phyloP scores from a whole-genome alignment of 2,113 vertebrate species.

The Pao palembangensis region DNA sequence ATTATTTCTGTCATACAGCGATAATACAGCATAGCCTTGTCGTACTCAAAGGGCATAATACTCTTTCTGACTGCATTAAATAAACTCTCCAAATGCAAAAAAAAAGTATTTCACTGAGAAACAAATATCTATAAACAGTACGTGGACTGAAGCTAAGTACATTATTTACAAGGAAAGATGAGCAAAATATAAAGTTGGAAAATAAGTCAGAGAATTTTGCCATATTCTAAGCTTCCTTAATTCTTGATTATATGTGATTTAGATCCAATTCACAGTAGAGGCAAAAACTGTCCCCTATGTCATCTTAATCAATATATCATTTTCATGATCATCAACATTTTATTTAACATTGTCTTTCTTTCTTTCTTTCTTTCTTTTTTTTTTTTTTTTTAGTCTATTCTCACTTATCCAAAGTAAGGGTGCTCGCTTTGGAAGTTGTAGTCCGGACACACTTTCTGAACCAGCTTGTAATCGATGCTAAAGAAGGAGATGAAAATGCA shows the following conservation, averaged over 20 bases:
- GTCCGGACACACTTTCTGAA: constrained; percentile 98
- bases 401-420: constrained; percentile 86
- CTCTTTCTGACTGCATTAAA: constrained; percentile 49
- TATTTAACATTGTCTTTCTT: constrained; percentile 34
- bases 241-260: constrained; percentile 60
- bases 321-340: constrained; percentile 40
- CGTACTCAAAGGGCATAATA: constrained; percentile 39
- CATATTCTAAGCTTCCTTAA: constrained; percentile 51
- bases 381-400: constrained; percentile 32
- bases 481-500: constrained; percentile 99
- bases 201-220: constrained; percentile 49
- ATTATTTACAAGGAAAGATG: constrained; percentile 72
- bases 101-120: constrained; percentile 61
- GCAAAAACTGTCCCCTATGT: constrained; percentile 61
- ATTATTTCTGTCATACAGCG: constrained; percentile 49
- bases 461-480: constrained; percentile 97
- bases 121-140: constrained; percentile 68
- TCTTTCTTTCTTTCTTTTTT: constrained; percentile 27
- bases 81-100: constrained; percentile 50
- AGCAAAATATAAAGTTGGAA: constrained; percentile 61
- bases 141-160: constrained; percentile 54
- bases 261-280: constrained; percentile 63
- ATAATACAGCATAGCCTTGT: constrained; percentile 42
- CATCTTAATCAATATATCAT: constrained; percentile 53
- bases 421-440: constrained; percentile 98